phyloP scores from a whole-genome alignment of 1,140 invertebrate species.

The Psilanteris sp. region DNA sequence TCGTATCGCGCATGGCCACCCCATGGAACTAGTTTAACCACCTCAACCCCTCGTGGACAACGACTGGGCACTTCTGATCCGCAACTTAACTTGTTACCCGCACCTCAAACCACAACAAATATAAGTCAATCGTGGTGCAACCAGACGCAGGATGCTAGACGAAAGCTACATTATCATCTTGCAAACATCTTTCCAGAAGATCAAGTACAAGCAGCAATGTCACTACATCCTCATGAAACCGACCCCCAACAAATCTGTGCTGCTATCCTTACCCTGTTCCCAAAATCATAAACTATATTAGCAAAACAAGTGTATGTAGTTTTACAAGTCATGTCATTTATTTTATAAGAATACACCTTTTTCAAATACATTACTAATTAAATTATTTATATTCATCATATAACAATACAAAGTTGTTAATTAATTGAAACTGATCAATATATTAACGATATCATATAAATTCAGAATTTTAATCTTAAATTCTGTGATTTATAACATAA shows the following conservation, averaged over 20 bases:
- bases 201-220: constrained; percentile 91
- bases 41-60: constrained; percentile 76
- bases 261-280: constrained; percentile 89
- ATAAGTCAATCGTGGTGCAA: constrained; percentile 76
- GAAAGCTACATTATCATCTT: constrained; percentile 90
- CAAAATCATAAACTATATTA: constrained; percentile 79
- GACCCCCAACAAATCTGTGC: constrained; percentile 94
- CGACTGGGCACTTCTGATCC: constrained; percentile 83
- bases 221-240: constrained; percentile 90
- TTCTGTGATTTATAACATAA: too few relatives aligned
- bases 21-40: constrained; percentile 63
- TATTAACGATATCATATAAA: too few relatives aligned
- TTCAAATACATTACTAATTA: too few relatives aligned
- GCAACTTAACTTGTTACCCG: constrained; percentile 81
- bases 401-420: too few relatives aligned
- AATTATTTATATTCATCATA: too few relatives aligned
- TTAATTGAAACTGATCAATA: too few relatives aligned
- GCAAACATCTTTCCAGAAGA: constrained; percentile 93
- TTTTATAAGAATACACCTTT: too few relatives aligned
- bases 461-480: too few relatives aligned
- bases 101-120: constrained; percentile 67
- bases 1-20: constrained; percentile 81
- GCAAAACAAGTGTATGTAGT: constrained; percentile 42
- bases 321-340: constrained; percentile 42
- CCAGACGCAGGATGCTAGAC: constrained; percentile 84